These are phyloP conservation scores for Lagodon rhomboides DNA, from an alignment of 2,797 vertebrate genomes.

Conservation along the genomic window DNA sequence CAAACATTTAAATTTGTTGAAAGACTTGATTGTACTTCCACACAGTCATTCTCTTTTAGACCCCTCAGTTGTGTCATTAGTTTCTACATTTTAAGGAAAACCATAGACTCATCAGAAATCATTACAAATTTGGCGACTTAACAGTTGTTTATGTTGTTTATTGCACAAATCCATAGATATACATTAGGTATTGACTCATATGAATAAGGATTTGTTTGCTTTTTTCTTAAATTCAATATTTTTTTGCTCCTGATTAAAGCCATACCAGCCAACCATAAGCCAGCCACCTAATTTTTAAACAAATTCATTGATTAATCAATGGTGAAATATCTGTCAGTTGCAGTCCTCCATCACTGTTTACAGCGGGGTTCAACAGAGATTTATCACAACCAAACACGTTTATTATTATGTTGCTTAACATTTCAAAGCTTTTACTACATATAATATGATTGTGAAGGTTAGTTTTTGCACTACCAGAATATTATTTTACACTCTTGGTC, in stretches of 20 bases:
- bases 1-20: conserved; percentile 30
- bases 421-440: neutral
- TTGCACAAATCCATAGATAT: neutral
- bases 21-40: fast-evolving
- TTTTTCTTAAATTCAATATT: neutral
- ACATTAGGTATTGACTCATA: neutral
- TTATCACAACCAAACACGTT: neutral
- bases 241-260: neutral
- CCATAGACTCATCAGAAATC: neutral
- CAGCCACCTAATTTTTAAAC: neutral
- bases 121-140: neutral
- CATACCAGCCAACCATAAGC: neutral
- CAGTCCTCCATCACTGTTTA: neutral
- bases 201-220: neutral
- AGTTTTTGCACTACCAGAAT: neutral
- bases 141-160: neutral
- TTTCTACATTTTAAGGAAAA: neutral
- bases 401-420: neutral
- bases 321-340: neutral
- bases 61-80: neutral
- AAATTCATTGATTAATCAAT: neutral
- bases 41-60: neutral
- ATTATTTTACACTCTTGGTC: conserved; percentile 11
- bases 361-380: neutral
- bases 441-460: neutral